These are phyloP conservation scores for Buathra laborator DNA, from an alignment of 2,888 invertebrate genomes.

Conservation along the genomic window DNA sequence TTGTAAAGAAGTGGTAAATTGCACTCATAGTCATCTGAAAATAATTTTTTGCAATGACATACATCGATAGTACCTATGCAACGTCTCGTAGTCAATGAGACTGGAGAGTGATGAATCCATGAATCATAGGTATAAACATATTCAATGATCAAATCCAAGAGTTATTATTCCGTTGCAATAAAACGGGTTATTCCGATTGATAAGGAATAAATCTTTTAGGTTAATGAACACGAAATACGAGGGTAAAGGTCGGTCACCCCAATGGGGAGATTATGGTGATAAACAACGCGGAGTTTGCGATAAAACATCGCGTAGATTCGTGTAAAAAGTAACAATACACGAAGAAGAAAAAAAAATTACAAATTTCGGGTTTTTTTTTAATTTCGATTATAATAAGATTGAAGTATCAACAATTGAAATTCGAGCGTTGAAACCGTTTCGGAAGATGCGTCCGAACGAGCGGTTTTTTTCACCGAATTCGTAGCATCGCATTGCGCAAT, in stretches of 20 bases:
- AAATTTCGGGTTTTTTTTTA: not conserved
- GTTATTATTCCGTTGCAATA: not conserved
- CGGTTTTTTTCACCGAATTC: conserved; percentile 35
- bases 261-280: not conserved
- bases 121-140: conserved; percentile 37
- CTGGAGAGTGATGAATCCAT: conserved; percentile 5
- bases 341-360: not conserved
- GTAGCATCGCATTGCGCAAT: conserved; percentile 24
- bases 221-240: not conserved
- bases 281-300: not conserved
- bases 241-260: not conserved
- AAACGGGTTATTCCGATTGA: not conserved
- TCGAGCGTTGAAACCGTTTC: not conserved
- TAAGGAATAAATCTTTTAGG: not conserved
- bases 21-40: conserved; percentile 90
- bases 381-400: not conserved
- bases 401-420: not conserved
- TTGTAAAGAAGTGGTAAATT: conserved; percentile 91
- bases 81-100: conserved; percentile 1
- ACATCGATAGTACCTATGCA: conserved; percentile 30
- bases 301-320: not conserved
- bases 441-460: conserved; percentile 8
- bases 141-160: not conserved
- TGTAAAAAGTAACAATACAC: too few species aligned
- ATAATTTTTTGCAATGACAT: conserved; percentile 37